These are phyloP conservation scores for Sitophilus oryzae DNA, from an alignment of 1,140 invertebrate genomes.

Conservation along the genomic window DNA sequence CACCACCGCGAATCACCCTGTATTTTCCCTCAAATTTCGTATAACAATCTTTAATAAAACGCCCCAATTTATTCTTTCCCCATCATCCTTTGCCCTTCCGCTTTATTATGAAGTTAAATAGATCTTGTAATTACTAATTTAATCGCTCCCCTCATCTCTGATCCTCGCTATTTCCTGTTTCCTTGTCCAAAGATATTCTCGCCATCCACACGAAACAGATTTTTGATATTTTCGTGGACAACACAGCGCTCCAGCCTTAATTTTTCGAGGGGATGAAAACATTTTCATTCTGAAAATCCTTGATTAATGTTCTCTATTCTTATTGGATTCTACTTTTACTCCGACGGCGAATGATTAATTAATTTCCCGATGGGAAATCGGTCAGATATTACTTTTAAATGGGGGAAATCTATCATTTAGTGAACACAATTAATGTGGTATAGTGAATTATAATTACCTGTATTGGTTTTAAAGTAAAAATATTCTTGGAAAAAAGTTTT, in stretches of 20 bases:
- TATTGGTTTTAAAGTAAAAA: too few species aligned
- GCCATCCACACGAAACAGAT: not conserved
- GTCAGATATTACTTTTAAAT: too few species aligned
- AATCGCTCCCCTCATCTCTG: not conserved
- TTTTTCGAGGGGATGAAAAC: not conserved
- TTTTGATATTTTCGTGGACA: slow-evolving; percentile 4
- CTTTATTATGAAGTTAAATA: not conserved
- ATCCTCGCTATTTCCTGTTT: not conserved
- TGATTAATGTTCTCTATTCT: not conserved
- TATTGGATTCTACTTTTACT: too few species aligned
- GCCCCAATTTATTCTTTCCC: not conserved
- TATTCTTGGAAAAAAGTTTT: too few species aligned
- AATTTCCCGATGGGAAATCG: too few species aligned
- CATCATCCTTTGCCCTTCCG: not conserved
- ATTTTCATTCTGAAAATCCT: not conserved
- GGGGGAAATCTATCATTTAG: too few species aligned
- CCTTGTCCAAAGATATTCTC: not conserved
- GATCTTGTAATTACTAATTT: not conserved
- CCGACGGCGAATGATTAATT: too few species aligned
- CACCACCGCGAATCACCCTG: too few species aligned
- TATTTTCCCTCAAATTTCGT: too few species aligned
- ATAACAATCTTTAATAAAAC: not conserved
- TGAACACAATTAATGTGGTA: too few species aligned
- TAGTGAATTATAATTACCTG: too few species aligned
- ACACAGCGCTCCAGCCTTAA: not conserved